Conservation (phyloP, 2,888 invertebrate genomes). For the Hypselothyrea guttata region DNA sequence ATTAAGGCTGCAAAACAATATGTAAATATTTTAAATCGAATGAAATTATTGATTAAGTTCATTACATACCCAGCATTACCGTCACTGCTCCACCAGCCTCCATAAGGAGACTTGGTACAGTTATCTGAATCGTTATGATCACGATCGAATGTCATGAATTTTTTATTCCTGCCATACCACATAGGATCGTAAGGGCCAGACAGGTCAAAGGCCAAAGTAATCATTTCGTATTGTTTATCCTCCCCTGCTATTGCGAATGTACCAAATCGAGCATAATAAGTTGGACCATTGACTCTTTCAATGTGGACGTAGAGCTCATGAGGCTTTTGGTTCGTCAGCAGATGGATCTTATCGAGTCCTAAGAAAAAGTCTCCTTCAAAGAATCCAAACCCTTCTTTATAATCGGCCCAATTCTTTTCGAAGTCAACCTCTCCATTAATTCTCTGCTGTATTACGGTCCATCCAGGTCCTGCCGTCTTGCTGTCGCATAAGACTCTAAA, state of each 20-base stretch:
- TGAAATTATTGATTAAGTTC: background rate
- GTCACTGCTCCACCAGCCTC: conserved; percentile 2
- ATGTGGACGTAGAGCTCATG: conserved; percentile 3
- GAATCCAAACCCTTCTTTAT: background rate
- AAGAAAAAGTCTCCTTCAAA: conserved; percentile 1
- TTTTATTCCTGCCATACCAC: background rate
- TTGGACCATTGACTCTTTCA: background rate
- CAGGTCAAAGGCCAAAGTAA: background rate
- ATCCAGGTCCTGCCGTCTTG: background rate
- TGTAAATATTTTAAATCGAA: background rate
- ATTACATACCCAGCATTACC: background rate
- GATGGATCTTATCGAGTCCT: conserved; percentile 1
- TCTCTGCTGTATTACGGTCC: conserved; percentile 5
- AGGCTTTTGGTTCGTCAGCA: background rate
- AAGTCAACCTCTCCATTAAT: conserved; percentile 1
- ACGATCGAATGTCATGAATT: conserved; percentile 1
- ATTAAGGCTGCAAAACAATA: background rate
- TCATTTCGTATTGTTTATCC: background rate
- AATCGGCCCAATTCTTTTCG: background rate
- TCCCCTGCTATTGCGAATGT: background rate
- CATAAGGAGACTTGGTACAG: background rate
- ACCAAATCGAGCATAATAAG: background rate
- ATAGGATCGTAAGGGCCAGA: background rate
- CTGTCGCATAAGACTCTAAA: background rate
- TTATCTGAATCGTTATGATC: background rate